phyloP scores from a whole-genome alignment of 2,113 vertebrate genomes.

The Piprites chloris region DNA sequence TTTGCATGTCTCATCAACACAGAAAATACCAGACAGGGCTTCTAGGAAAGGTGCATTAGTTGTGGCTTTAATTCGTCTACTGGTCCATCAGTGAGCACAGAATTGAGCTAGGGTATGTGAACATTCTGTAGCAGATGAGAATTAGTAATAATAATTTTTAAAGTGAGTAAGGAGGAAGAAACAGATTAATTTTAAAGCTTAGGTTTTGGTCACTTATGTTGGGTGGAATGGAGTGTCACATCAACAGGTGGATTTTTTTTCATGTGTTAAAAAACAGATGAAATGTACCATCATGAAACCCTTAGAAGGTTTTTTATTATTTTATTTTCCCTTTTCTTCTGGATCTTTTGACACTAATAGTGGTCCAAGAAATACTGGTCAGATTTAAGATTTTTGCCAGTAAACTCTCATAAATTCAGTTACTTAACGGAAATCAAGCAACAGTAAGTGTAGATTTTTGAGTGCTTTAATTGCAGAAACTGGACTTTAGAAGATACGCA shows the following conservation, averaged over 20 bases:
- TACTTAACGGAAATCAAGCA: neutral
- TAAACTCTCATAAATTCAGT: neutral
- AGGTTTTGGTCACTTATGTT: neutral
- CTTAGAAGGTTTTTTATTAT: neutral
- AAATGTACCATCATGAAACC: neutral
- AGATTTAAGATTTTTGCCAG: neutral
- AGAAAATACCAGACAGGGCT: neutral
- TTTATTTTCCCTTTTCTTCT: neutral
- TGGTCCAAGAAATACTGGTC: neutral
- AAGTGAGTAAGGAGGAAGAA: neutral
- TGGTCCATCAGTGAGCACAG: neutral
- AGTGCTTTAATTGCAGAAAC: neutral
- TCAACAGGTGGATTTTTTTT: neutral
- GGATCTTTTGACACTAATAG: neutral
- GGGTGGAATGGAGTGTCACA: neutral
- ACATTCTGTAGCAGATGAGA: neutral
- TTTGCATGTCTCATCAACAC: neutral
- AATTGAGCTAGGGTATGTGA: neutral
- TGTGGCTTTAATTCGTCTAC: neutral
- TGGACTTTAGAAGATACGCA: neutral
- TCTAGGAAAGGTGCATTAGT: neutral
- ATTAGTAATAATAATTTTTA: neutral
- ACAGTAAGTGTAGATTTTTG: neutral
- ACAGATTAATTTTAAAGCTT: neutral
- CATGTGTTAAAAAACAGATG: neutral